Conservation (phyloP, 2,113 vertebrate species). For the Mesocricetus auratus region DNA sequence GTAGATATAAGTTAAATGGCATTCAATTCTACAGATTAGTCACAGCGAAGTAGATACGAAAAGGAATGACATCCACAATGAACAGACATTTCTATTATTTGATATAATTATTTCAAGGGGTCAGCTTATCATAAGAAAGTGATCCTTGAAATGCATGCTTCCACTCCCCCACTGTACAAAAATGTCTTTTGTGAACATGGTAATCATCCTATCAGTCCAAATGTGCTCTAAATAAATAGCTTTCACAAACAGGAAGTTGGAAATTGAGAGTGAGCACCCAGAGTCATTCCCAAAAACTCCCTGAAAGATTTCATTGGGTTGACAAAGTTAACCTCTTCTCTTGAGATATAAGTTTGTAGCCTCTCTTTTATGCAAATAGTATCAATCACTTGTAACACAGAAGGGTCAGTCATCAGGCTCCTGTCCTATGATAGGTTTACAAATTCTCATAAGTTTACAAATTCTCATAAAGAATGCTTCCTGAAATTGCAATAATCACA, state of each 20-base stretch:
- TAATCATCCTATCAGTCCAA: not conserved
- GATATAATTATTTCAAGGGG: not conserved
- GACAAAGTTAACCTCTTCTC: not conserved
- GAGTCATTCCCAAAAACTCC: not conserved
- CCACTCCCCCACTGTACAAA: not conserved
- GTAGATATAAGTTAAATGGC: not conserved
- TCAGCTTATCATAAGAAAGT: not conserved
- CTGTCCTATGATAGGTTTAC: not conserved
- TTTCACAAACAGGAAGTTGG: not conserved
- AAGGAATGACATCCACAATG: not conserved
- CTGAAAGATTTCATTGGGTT: not conserved
- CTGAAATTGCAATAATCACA: not conserved
- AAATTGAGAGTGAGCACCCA: not conserved
- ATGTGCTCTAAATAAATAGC: not conserved
- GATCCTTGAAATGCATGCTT: not conserved
- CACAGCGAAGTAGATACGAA: not conserved
- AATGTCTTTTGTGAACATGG: not conserved
- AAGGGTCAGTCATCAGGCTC: not conserved
- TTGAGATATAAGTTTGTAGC: not conserved
- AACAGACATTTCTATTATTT: not conserved
- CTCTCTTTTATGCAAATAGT: not conserved
- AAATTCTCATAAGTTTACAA: not conserved
- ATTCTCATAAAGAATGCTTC: not conserved
- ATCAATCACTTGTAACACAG: not conserved
- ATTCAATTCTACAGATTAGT: not conserved